Conservation (phyloP, 2,888 invertebrate species). For the Cetonia aurata region DNA sequence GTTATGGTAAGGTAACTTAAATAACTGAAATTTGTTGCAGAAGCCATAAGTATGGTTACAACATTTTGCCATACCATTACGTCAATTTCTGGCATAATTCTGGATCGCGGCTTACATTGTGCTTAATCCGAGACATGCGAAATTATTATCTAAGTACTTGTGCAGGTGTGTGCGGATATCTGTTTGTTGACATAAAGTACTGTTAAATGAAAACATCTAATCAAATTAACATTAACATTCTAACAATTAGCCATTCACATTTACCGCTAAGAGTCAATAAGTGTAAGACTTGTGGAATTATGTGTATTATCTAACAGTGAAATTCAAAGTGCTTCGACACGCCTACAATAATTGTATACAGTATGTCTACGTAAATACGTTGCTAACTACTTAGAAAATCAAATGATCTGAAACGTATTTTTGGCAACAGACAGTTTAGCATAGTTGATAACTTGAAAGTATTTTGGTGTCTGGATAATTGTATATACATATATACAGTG, state of each 20-base stretch:
- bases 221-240: constrained; percentile 18
- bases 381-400: too few species aligned
- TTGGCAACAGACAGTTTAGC: too few species aligned
- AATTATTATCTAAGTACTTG: not conserved
- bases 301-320: constrained; percentile 1
- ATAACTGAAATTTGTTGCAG: not conserved
- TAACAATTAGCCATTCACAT: constrained; percentile 31
- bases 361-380: too few species aligned
- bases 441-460: too few species aligned
- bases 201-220: constrained; percentile 25
- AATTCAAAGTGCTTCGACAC: not conserved
- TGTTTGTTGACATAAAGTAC: constrained; percentile 28
- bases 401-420: too few species aligned
- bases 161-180: not conserved
- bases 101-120: constrained; percentile 9
- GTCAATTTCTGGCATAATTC: constrained; percentile 2
- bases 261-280: constrained; percentile 31
- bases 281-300: not conserved
- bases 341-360: too few species aligned
- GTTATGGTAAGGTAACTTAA: constrained; percentile 5
- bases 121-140: not conserved
- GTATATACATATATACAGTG: too few species aligned
- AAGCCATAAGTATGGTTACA: not conserved
- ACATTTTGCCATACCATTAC: constrained; percentile 4
- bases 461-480: too few species aligned